phyloP scores from a whole-genome alignment of 1,140 invertebrate species.

The Penaeus japonicus region DNA sequence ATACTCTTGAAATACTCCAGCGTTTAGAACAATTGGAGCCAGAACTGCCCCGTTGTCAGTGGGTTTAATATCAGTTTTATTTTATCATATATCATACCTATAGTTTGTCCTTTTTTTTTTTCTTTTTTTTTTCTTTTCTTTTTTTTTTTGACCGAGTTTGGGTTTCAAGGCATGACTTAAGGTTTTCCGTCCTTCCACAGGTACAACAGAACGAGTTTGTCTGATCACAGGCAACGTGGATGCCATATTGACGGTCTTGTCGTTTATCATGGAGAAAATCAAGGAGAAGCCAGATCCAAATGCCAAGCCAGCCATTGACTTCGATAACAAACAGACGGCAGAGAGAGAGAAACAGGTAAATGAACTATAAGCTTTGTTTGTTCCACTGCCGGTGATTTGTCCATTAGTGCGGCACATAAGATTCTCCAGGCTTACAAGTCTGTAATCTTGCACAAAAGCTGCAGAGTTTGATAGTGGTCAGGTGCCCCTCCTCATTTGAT shows the following conservation, averaged over 20 bases:
- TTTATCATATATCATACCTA: background rate
- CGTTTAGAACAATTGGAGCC: no score
- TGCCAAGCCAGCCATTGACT: slow-evolving; percentile 73
- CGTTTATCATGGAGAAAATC: slow-evolving; percentile 98
- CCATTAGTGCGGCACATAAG: no score
- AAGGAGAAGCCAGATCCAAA: slow-evolving; percentile 95
- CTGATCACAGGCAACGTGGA: slow-evolving; percentile 94
- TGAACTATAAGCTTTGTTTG: background rate
- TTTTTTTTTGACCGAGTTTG: background rate
- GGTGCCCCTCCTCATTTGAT: no score
- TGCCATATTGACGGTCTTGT: slow-evolving; percentile 90
- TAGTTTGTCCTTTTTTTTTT: slow-evolving; percentile 28
- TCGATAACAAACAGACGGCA: slow-evolving; percentile 66
- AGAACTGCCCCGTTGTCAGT: background rate
- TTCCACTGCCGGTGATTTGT: background rate
- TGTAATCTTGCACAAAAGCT: no score
- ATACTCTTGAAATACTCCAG: background rate
- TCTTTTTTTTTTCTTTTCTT: slow-evolving; percentile 17
- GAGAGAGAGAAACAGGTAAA: slow-evolving; percentile 71
- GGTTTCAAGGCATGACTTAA: slow-evolving; percentile 13
- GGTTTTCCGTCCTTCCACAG: slow-evolving; percentile 69
- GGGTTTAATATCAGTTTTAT: background rate
- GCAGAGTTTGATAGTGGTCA: no score
- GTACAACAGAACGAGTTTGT: slow-evolving; percentile 96
- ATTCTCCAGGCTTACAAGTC: no score